phyloP scores from a whole-genome alignment of 2,113 vertebrate genomes.

The Sterrhoptilus dennistouni region DNA sequence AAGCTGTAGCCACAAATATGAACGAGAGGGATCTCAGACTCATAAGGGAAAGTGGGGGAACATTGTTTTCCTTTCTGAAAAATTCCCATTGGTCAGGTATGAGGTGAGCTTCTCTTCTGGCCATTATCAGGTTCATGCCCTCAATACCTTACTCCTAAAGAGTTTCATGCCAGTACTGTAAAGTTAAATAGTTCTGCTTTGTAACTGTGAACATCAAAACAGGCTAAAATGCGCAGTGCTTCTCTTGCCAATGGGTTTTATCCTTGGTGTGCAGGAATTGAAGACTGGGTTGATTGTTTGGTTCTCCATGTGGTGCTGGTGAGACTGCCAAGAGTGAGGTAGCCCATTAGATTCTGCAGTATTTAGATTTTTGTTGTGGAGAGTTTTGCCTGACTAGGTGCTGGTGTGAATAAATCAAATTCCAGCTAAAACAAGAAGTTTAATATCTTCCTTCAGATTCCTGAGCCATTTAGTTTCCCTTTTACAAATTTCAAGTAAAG shows the following conservation, averaged over 20 bases:
- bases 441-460: not conserved
- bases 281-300: not conserved
- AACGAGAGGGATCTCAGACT: not conserved
- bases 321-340: not conserved
- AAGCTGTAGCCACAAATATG: not conserved
- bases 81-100: not conserved
- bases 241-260: not conserved
- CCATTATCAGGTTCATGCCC: not conserved
- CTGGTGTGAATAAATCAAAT: not conserved
- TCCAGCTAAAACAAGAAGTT: not conserved
- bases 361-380: not conserved
- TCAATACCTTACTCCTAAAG: not conserved
- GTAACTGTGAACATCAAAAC: not conserved
- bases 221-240: not conserved
- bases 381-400: not conserved
- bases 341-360: not conserved
- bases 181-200: slow-evolving; percentile 18
- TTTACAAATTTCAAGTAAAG: not conserved
- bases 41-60: not conserved
- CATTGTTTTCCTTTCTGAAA: not conserved
- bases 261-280: not conserved
- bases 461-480: not conserved
- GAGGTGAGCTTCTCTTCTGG: not conserved
- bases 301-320: not conserved
- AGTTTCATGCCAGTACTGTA: not conserved